A percentile compares a stretch with the other conserved stretches of the same genome.
Evolutionary conservation across 2,113 vertebrate species (phyloP).

Genomic region (Cyrtonyx montezumae): DNA sequence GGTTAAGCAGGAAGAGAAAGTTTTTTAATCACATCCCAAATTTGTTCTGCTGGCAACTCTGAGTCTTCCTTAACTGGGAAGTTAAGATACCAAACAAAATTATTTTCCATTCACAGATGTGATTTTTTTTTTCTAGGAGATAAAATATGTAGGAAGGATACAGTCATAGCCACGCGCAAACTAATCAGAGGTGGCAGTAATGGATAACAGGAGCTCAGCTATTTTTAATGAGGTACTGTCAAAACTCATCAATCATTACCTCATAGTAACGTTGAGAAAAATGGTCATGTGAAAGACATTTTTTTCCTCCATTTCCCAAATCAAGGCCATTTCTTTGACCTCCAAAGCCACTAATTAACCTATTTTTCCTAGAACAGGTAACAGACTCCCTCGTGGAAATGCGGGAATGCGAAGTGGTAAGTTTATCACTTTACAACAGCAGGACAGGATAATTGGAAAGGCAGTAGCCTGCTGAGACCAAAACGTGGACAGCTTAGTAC

Average conservation of each 20-base stretch:
- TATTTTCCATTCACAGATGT: not conserved
- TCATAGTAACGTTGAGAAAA: slow-evolving; percentile 21
- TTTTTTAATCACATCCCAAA: not conserved
- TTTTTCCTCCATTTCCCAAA: not conserved
- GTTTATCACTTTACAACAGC: slow-evolving; percentile 36
- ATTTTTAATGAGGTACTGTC: slow-evolving; percentile 39
- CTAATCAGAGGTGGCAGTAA: slow-evolving; percentile 49
- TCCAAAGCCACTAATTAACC: slow-evolving; percentile 27
- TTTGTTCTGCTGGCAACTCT: not conserved
- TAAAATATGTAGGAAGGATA: slow-evolving; percentile 52
- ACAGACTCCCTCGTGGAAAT: not conserved
- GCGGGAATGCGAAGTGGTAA: not conserved
- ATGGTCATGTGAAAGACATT: not conserved
- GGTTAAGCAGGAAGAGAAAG: not conserved
- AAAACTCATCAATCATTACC: not conserved
- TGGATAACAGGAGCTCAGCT: slow-evolving; percentile 1
- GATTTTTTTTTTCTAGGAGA: not conserved
- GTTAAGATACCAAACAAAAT: not conserved
- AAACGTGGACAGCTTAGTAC: not conserved
- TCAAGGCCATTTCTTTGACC: not conserved
- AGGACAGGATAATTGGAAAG: slow-evolving; percentile 36
- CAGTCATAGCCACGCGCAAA: not conserved
- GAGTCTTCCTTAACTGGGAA: not conserved
- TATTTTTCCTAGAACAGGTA: slow-evolving; percentile 16
- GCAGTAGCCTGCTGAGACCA: not conserved